phyloP scores from a whole-genome alignment of 2,113 vertebrate species.

The Choloepus hoffmanni region DNA sequence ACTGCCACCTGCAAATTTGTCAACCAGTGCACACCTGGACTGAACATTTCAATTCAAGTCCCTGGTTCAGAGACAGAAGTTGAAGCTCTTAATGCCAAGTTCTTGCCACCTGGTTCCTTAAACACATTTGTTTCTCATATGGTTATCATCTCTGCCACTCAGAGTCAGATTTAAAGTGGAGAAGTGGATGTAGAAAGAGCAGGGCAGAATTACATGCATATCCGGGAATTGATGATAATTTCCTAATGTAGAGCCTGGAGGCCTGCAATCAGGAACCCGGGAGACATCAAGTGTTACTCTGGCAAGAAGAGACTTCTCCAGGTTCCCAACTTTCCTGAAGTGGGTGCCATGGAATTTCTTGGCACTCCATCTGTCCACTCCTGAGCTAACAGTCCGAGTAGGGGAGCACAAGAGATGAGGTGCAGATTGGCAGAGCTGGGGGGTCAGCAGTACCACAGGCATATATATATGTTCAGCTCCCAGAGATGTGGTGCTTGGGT shows the following conservation, averaged over 20 bases:
- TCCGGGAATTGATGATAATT: not conserved
- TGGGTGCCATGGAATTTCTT: not conserved
- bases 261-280: not conserved
- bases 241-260: not conserved
- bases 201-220: not conserved
- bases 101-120: not conserved
- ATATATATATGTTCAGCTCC: fast-evolving
- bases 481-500: not conserved
- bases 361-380: too few relatives aligned
- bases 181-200: not conserved
- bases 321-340: not conserved
- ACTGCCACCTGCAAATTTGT: not conserved
- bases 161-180: not conserved
- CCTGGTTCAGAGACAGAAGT: not conserved
- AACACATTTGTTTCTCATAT: not conserved
- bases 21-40: not conserved
- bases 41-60: not conserved
- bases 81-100: not conserved
- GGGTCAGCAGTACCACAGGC: not conserved
- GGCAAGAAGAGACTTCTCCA: not conserved
- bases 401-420: not conserved
- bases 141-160: not conserved
- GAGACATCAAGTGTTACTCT: not conserved
- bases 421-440: too few relatives aligned
- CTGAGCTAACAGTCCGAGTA: not conserved